Base-by-base conservation (phyloP, 2,888 invertebrate species). In the Caenorhabditis wallacei region DNA sequence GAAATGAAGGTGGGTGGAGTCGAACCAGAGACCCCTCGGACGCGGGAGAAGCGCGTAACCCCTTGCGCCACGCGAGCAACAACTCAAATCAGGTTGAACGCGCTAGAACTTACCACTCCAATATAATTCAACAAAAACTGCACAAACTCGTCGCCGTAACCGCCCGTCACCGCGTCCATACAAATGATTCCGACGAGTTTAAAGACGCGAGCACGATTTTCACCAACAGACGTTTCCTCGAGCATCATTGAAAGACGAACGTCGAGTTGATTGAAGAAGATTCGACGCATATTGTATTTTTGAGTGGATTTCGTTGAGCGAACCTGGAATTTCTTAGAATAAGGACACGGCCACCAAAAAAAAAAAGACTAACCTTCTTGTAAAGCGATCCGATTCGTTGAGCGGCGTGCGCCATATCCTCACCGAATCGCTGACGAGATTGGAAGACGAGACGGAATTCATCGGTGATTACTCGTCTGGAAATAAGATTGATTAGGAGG, bases 181-280 rank as follows among this genome's bases (percentile, higher is more conserved):
- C 63, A 46, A 0, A 59, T n/a, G 1, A 61, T 20, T 0, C 66
- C 22, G 10, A 66, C 7, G 26, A 75, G 22, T 66, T 76, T 66
- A 59, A 72, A 54, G 16, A 82, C 76, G 4, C 82, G 46, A 0
- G 61, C 72, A 35, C 82, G 82, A 37, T 59, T 22, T 11, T 82
- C 82, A 1, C 53, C 20, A 1, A 82, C 66, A n/a, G 82, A 18
- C 0, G 37, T 16, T 22, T 71, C 66, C 3, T 82, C 82, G 18
- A 82, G 13, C 57, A 69, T 54, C 69, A 59, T 61, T 5, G 10
- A n/a, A 2, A 76, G 61, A 5, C 76, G 68, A 18, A 35, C 30
- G 30, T 69, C 69, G 5, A 68, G 0, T 22, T 76, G 59, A 13
- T 26, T 10, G 11, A 30, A 53, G 61, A 76, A 68, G 24, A 13